Evolutionary conservation across 1,140 invertebrate genomes (phyloP).

Genomic region (Neodiprion lecontei): DNA sequence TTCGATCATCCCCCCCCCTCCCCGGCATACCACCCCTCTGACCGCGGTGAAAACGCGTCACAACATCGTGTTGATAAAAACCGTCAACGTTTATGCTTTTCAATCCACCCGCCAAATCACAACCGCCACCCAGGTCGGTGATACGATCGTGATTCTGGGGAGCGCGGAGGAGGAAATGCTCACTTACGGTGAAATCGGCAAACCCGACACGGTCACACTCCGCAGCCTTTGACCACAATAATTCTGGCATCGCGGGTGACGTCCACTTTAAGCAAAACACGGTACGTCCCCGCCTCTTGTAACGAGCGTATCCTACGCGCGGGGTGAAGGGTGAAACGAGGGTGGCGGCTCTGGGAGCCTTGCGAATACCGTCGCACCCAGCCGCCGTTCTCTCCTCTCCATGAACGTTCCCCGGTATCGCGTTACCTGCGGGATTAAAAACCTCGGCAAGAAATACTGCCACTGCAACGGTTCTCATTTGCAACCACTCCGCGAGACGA

Average conservation of each 20-base stretch:
- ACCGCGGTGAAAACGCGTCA: too few relatives aligned
- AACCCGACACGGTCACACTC: too few relatives aligned
- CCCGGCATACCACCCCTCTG: neutral
- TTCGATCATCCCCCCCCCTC: neutral
- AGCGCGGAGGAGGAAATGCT: too few relatives aligned
- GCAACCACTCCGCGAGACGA: constrained; percentile 30
- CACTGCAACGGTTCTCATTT: constrained; percentile 50
- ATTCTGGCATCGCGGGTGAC: constrained; percentile 10
- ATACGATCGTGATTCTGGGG: too few relatives aligned
- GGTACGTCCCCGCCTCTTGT: constrained; percentile 26
- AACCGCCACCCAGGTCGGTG: too few relatives aligned
- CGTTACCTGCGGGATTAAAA: constrained; percentile 50
- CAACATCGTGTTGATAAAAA: too few relatives aligned
- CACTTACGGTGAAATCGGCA: too few relatives aligned
- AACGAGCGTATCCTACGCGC: constrained; percentile 28
- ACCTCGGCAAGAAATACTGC: constrained; percentile 48
- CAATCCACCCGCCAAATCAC: too few relatives aligned
- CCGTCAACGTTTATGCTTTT: too few relatives aligned
- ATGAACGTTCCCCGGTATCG: constrained; percentile 38
- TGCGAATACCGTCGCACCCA: neutral
- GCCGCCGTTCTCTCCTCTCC: constrained; percentile 7
- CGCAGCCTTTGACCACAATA: constrained; percentile 25
- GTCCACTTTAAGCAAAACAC: constrained; percentile 31
- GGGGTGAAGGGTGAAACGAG: neutral
- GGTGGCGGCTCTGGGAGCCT: constrained; percentile 8